A percentile compares a stretch with the other conserved stretches of the same genome.
These are phyloP conservation scores for Nomada goodeniana DNA, from an alignment of 2,888 invertebrate species.

Conservation along the genomic window DNA sequence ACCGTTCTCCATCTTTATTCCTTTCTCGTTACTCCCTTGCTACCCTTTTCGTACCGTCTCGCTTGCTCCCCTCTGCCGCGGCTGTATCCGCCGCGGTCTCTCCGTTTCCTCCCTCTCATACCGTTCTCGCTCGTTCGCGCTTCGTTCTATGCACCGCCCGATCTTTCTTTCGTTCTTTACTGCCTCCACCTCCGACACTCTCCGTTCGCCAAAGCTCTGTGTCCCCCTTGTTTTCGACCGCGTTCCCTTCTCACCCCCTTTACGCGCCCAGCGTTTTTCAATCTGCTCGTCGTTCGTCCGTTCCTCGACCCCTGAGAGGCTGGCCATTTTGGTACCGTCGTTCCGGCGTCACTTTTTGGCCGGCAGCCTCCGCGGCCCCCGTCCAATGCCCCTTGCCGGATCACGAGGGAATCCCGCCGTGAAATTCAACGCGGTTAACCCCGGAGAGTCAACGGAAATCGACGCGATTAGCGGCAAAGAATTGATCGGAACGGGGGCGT, in stretches of 20 bases:
- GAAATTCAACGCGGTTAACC: neutral
- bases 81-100: neutral
- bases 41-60: constrained; percentile 52
- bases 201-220: constrained; percentile 12
- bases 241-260: constrained; percentile 22
- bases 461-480: constrained; percentile 61
- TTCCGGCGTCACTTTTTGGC: neutral
- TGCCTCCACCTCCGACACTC: constrained; percentile 2
- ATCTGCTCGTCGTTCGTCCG: constrained; percentile 3
- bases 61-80: constrained; percentile 31
- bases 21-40: constrained; percentile 57
- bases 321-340: constrained; percentile 27
- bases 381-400: neutral
- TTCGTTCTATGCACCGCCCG: constrained; percentile 18
- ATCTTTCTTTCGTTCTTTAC: constrained; percentile 13
- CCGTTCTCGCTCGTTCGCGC: constrained; percentile 43
- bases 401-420: neutral
- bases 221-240: constrained; percentile 8
- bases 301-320: constrained; percentile 18
- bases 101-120: constrained; percentile 13
- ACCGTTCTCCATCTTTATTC: constrained; percentile 49
- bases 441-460: constrained; percentile 50
- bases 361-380: neutral
- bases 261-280: constrained; percentile 19
- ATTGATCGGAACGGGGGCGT: constrained; percentile 57